Evolutionary conservation across 1,140 invertebrate species (phyloP).

Genomic region (Heliconius hewitsoni): DNA sequence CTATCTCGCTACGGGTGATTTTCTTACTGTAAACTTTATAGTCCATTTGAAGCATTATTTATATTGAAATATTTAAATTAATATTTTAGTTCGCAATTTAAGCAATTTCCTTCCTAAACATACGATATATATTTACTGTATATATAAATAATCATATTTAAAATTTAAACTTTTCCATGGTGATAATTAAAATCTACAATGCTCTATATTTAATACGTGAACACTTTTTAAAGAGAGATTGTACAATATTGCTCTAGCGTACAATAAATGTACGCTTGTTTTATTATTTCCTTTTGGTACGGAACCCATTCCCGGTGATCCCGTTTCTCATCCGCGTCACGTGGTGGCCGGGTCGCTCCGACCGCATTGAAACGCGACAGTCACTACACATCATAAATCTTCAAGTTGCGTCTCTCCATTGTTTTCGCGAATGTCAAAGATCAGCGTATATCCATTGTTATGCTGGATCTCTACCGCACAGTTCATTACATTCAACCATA

Average conservation of each 20-base stretch:
- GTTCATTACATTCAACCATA: conserved; percentile 46
- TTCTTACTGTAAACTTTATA: too few species aligned
- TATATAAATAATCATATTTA: not conserved
- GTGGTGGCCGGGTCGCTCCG: conserved; percentile 28
- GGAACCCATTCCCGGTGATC: conserved; percentile 29
- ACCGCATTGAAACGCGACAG: conserved; percentile 44
- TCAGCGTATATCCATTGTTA: conserved; percentile 75
- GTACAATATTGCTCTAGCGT: not conserved
- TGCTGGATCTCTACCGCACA: conserved; percentile 52
- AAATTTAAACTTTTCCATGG: not conserved
- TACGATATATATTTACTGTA: not conserved
- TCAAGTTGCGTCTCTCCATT: conserved; percentile 61
- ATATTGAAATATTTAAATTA: too few species aligned
- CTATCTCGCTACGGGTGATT: too few species aligned
- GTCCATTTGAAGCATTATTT: too few species aligned
- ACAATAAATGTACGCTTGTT: conserved; percentile 16
- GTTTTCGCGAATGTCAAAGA: conserved; percentile 75
- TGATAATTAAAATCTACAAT: not conserved
- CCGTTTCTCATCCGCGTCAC: conserved; percentile 36
- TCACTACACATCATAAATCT: conserved; percentile 71
- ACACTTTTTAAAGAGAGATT: not conserved
- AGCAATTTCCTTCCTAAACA: too few species aligned
- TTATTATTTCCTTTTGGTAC: conserved; percentile 20
- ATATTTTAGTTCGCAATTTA: too few species aligned
- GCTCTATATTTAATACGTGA: not conserved